Evolutionary conservation across 1,140 invertebrate species (phyloP).

Genomic region (Ceratina australensis): DNA sequence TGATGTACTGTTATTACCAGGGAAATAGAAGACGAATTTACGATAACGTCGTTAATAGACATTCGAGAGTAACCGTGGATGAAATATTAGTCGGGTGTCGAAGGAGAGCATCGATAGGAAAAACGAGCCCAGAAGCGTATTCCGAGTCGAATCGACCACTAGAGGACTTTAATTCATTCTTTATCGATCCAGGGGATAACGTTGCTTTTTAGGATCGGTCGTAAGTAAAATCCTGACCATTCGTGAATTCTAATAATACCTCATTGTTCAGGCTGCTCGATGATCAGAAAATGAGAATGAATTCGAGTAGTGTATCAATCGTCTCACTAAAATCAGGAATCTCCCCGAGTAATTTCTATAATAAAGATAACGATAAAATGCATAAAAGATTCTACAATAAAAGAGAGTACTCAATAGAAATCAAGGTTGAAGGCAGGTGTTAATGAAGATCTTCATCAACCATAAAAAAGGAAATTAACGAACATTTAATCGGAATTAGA

Average conservation of each 20-base stretch:
- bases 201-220: slow-evolving; percentile 3
- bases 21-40: slow-evolving; percentile 44
- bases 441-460: slow-evolving; percentile 14
- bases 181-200: slow-evolving; percentile 16
- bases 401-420: background rate
- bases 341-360: background rate
- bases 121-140: slow-evolving; percentile 31
- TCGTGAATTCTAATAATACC: background rate
- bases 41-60: slow-evolving; percentile 32
- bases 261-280: background rate
- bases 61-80: slow-evolving; percentile 34
- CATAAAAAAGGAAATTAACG: background rate
- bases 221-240: background rate
- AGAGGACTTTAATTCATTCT: slow-evolving; percentile 28
- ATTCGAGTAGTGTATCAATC: background rate
- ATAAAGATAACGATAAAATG: background rate
- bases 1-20: slow-evolving; percentile 34
- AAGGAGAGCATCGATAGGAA: slow-evolving; percentile 8
- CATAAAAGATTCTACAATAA: background rate
- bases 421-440: background rate
- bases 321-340: background rate
- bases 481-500: background rate
- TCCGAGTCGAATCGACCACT: slow-evolving; percentile 27
- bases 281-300: background rate
- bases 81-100: slow-evolving; percentile 32